These are phyloP conservation scores for cattle (Bos taurus) DNA, from an alignment of 2,113 vertebrate genomes.

Conservation along the genomic window ARS-UCD2.0 NC_037347.1:67930001-67930500, in stretches of 20 bases:
- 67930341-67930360: fast-evolving
- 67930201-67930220: not conserved
- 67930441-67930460: fast-evolving
- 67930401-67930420: fast-evolving
- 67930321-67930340: fast-evolving
- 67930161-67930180: not conserved
- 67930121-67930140: fast-evolving
- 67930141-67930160: fast-evolving
- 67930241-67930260: fast-evolving
- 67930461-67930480: not conserved
- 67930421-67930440: fast-evolving
- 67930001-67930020: too few relatives aligned
- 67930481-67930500: fast-evolving
- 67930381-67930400: fast-evolving
- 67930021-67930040: not conserved
- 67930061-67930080: not conserved
- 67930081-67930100: not conserved
- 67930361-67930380: not conserved
- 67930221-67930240: fast-evolving
- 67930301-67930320: fast-evolving
- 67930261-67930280: not conserved
- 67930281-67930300: fast-evolving
- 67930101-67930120: fast-evolving
- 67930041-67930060: not conserved
- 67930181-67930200: too few relatives aligned